phyloP scores from a whole-genome alignment of 2,797 vertebrate genomes.

The Mastacembelus armatus region DNA sequence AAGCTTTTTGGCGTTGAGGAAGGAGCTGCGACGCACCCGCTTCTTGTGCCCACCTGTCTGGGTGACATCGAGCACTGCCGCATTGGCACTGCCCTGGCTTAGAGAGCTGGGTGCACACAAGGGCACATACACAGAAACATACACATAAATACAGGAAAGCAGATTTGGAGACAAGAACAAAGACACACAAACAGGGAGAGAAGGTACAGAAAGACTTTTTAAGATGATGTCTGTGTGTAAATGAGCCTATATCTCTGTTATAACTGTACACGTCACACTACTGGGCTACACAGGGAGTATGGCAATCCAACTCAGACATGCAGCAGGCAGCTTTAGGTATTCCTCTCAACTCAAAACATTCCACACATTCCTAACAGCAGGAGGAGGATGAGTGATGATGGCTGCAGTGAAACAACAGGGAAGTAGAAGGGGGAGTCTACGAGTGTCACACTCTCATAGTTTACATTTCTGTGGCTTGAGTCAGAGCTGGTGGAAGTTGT shows the following conservation, averaged over 20 bases:
- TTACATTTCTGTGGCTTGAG: conserved; percentile 79
- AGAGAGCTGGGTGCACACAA: conserved; percentile 87
- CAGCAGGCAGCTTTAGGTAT: conserved; percentile 72
- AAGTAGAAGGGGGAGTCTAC: conserved; percentile 41
- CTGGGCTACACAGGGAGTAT: conserved; percentile 29
- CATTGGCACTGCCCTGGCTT: conserved; percentile 95
- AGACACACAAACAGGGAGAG: conserved; percentile 38
- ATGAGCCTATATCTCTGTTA: not conserved
- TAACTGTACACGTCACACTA: conserved; percentile 20
- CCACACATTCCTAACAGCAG: conserved; percentile 87
- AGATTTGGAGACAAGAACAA: conserved; percentile 15
- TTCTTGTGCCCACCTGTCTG: conserved; percentile 97
- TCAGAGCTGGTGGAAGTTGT: conserved; percentile 55
- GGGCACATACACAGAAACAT: not conserved
- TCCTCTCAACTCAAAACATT: conserved; percentile 81
- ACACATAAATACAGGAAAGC: not conserved
- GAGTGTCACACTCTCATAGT: conserved; percentile 57
- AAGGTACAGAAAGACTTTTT: conserved; percentile 12
- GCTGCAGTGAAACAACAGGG: conserved; percentile 66
- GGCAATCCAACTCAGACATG: conserved; percentile 68
- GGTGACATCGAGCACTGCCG: conserved; percentile 93
- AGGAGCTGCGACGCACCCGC: conserved; percentile 96
- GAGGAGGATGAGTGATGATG: conserved; percentile 66
- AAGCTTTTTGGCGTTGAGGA: conserved; percentile 98
- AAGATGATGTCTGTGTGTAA: conserved; percentile 20